Conservation (phyloP, 1,140 invertebrate genomes). For the Drosophila trapezifrons region DNA sequence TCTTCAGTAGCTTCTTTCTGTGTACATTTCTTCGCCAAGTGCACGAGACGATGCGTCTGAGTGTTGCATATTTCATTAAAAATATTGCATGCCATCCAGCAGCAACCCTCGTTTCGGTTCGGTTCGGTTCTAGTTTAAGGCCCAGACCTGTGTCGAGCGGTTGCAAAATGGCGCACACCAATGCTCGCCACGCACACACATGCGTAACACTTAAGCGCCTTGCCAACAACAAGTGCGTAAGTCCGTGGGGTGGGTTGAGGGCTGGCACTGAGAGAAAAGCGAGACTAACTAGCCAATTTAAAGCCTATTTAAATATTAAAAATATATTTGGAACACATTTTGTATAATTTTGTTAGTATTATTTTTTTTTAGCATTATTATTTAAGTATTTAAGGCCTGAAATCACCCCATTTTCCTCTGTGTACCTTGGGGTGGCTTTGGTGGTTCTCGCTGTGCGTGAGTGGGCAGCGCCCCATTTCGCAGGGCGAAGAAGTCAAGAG, state of each 20-base stretch:
- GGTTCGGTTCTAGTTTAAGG: slow-evolving; percentile 17
- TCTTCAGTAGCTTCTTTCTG: background rate
- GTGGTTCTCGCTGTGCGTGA: slow-evolving; percentile 41
- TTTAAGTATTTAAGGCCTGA: too few species aligned
- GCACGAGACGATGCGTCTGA: slow-evolving; percentile 29
- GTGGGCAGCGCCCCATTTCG: slow-evolving; percentile 45
- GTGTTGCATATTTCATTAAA: slow-evolving; percentile 79
- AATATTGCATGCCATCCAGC: slow-evolving; percentile 65
- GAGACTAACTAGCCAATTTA: too few species aligned
- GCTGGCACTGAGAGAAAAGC: slow-evolving; percentile 10
- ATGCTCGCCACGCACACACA: slow-evolving; percentile 38
- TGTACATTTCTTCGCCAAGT: slow-evolving; percentile 6
- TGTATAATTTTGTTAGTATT: too few species aligned
- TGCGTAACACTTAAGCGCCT: slow-evolving; percentile 72
- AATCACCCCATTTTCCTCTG: background rate
- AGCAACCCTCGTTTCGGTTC: slow-evolving; percentile 30
- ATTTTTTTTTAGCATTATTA: background rate
- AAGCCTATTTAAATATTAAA: too few species aligned
- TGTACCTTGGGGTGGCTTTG: background rate
- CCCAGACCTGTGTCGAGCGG: slow-evolving; percentile 40
- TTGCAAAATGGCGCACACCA: slow-evolving; percentile 57
- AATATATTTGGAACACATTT: too few species aligned
- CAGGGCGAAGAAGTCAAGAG: slow-evolving; percentile 30
- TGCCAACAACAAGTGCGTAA: slow-evolving; percentile 51
- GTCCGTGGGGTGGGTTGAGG: slow-evolving; percentile 27